Base-by-base conservation (phyloP, 1,140 invertebrate genomes). In the Magallana angulata region DNA sequence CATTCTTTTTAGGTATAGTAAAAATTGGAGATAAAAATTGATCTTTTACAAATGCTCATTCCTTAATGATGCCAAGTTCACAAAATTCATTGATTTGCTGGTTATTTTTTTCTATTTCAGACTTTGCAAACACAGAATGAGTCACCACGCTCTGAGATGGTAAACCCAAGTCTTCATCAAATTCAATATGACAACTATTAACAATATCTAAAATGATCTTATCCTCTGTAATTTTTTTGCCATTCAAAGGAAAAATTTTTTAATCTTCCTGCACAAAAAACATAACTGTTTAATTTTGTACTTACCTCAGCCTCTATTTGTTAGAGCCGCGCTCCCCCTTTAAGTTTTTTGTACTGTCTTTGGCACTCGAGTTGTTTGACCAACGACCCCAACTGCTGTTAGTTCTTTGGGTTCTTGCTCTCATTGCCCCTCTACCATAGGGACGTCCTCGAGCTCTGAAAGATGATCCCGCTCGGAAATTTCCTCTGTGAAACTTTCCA, bases 1-100 rank as follows among this genome's bases (percentile, higher is more conserved):
- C 80, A 85, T 85, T 57, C 24, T 85, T 82, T 58, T 88, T 85
- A 57, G 84, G 83, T 80, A 76, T 76, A 76, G 36, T 36, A 36
- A 36, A 36, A 36, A 36, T 36, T 36, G 12, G n/a, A 76, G 68
- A 76, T 24, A 76, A 24, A 18, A 76, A 76, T 76, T 76, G 68
- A 36, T 76, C 68, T 36, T 36, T 4, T 36, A 36, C 36, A 36
- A 36, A 36, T 36, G 0, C 36, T 3, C 36, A 3, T 36, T 36
- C 36, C 36, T 36, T 36, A 36, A 36, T 36, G 36, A 36, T 36
- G 36, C 36, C 36, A 36, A 36, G 36, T 36, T 36, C 36, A 36
- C 36, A 36, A 36, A 36, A 36, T 36, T 36, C 36, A 36, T 36
- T 36, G 36, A 36, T 36, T 36, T 36, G 36, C 36, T 36, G 1